phyloP scores from a whole-genome alignment of 2,113 vertebrate genomes.

The Urocolius indicus region DNA sequence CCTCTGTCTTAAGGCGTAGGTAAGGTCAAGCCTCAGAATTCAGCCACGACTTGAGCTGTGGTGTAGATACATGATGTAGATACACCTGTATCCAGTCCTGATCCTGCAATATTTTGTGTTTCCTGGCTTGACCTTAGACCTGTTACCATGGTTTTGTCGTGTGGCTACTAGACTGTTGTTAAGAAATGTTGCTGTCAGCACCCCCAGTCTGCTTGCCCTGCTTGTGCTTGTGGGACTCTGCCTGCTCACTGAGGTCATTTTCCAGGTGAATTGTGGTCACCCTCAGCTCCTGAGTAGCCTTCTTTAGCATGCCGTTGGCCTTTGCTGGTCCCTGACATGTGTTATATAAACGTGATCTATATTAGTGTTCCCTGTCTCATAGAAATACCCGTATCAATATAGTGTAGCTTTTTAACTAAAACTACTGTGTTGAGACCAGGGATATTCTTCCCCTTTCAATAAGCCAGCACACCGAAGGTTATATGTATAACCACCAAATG shows the following conservation, averaged over 20 bases:
- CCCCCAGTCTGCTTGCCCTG: no score
- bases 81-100: background rate
- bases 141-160: background rate
- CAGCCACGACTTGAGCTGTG: background rate
- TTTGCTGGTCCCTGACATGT: background rate
- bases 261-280: background rate
- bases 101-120: background rate
- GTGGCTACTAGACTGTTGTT: rapidly evolving
- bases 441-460: background rate
- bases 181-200: background rate
- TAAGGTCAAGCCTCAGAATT: background rate
- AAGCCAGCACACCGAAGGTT: rapidly evolving
- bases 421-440: background rate
- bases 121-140: background rate
- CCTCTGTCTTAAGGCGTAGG: background rate
- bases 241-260: no score
- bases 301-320: background rate
- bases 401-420: background rate
- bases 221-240: background rate
- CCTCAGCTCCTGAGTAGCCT: background rate
- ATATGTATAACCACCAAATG: background rate
- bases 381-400: rapidly evolving
- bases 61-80: no score
- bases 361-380: background rate
- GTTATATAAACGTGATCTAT: background rate